Evolutionary conservation across 2,113 vertebrate genomes (phyloP).

Genomic region (Talpa occidentalis): DNA sequence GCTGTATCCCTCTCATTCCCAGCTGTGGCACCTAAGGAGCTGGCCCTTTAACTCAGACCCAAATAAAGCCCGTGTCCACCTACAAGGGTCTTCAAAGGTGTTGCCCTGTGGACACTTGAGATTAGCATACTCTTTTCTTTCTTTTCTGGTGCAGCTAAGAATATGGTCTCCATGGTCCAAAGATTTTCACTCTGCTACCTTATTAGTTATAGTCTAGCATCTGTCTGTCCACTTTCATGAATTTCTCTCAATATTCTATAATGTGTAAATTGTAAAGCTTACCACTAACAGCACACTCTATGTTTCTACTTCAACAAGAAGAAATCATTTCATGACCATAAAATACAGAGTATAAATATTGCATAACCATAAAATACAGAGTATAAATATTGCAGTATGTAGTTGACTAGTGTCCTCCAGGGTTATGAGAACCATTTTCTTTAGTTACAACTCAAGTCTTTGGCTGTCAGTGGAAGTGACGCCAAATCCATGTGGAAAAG

Average conservation of each 20-base stretch:
- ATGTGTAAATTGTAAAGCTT: background rate
- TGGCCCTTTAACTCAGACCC: fast-evolving
- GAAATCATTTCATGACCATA: background rate
- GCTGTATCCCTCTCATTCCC: no score
- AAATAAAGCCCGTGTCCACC: background rate
- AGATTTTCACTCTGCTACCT: background rate
- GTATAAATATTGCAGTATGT: background rate
- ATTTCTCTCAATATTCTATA: background rate
- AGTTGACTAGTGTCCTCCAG: background rate
- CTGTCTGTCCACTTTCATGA: background rate
- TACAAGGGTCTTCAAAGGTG: background rate
- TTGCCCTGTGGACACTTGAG: background rate
- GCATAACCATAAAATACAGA: background rate
- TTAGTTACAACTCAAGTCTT: background rate
- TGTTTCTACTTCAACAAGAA: background rate
- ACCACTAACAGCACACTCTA: background rate
- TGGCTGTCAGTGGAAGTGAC: background rate
- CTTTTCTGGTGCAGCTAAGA: background rate
- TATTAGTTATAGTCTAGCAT: background rate
- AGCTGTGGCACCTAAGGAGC: background rate
- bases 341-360: background rate
- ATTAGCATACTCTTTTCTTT: background rate
- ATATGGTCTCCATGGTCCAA: background rate
- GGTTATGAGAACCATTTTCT: background rate
- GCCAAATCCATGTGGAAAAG: background rate